These are phyloP conservation scores for Toxonevra muliebris DNA, from an alignment of 2,888 invertebrate species.

Conservation along the genomic window DNA sequence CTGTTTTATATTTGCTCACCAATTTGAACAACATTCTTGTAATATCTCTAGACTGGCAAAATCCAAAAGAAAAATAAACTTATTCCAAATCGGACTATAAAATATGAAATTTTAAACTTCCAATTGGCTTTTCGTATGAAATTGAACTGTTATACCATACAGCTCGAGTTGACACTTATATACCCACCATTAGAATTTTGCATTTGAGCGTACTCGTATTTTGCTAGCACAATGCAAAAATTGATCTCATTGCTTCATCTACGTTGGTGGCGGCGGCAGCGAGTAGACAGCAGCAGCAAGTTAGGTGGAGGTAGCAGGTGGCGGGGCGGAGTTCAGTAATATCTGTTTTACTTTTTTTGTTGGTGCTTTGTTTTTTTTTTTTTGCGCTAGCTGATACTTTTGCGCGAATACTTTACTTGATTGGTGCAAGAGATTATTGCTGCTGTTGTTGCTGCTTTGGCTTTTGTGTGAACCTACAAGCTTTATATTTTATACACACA, in stretches of 20 bases:
- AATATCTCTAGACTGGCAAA: conserved; percentile 16
- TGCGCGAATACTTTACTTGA: conserved; percentile 59
- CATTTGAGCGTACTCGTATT: conserved; percentile 18
- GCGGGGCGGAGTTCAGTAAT: conserved; percentile 5
- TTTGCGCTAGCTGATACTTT: too few species aligned
- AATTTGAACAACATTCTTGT: conserved; percentile 63
- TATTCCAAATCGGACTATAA: conserved; percentile 63
- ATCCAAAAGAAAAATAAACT: conserved; percentile 23
- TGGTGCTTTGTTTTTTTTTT: conserved; percentile 44
- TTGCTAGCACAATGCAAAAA: conserved; percentile 27
- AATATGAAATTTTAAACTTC: conserved; percentile 63
- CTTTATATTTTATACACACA: conserved; percentile 20
- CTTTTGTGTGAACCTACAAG: conserved; percentile 50
- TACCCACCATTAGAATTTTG: conserved; percentile 51
- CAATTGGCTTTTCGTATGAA: conserved; percentile 63
- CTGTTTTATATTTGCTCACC: conserved; percentile 53
- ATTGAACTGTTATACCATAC: conserved; percentile 59
- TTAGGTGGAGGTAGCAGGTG: conserved; percentile 25
- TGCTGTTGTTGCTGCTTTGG: conserved; percentile 29
- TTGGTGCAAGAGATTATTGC: conserved; percentile 55
- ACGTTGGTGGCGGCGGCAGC: conserved; percentile 33
- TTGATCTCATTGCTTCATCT: conserved; percentile 27
- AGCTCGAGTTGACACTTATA: conserved; percentile 58
- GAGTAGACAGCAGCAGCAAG: conserved; percentile 23
- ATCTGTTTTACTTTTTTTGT: conserved; percentile 30